These are phyloP conservation scores for Premnoplex brunnescens DNA, from an alignment of 2,797 vertebrate genomes.

Conservation along the genomic window DNA sequence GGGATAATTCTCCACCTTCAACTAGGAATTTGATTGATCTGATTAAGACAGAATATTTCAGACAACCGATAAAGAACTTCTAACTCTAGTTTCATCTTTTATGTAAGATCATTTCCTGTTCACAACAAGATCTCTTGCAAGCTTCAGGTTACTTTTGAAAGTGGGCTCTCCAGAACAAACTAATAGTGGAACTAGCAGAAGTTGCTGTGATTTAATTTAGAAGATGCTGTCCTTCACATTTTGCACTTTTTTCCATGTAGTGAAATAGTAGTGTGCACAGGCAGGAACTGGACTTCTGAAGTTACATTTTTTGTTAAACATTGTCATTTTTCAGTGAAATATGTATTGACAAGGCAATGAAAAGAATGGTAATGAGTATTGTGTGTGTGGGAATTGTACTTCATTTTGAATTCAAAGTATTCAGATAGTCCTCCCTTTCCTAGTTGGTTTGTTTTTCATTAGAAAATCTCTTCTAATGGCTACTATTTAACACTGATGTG, in stretches of 20 bases:
- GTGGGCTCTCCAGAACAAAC: not conserved
- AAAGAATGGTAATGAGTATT: not conserved
- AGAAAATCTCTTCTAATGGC: not conserved
- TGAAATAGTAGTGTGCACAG: not conserved
- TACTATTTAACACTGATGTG: not conserved
- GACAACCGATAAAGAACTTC: not conserved
- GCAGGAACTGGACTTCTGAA: not conserved
- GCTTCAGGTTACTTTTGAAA: not conserved
- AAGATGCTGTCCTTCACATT: not conserved
- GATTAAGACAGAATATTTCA: not conserved
- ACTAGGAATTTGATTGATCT: not conserved
- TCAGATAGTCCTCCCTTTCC: not conserved
- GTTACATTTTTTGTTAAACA: not conserved
- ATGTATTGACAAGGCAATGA: not conserved
- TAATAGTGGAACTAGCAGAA: not conserved
- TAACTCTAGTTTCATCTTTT: not conserved
- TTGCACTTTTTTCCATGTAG: not conserved
- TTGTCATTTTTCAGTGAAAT: not conserved
- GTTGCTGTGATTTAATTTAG: not conserved
- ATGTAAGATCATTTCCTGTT: not conserved
- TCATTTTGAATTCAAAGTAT: not conserved
- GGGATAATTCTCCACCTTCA: constrained; percentile 3
- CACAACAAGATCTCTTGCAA: not conserved
- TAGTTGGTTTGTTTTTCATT: not conserved
- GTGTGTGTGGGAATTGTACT: not conserved